phyloP scores from a whole-genome alignment of 2,113 vertebrate species.

The Nasalis larvatus region DNA sequence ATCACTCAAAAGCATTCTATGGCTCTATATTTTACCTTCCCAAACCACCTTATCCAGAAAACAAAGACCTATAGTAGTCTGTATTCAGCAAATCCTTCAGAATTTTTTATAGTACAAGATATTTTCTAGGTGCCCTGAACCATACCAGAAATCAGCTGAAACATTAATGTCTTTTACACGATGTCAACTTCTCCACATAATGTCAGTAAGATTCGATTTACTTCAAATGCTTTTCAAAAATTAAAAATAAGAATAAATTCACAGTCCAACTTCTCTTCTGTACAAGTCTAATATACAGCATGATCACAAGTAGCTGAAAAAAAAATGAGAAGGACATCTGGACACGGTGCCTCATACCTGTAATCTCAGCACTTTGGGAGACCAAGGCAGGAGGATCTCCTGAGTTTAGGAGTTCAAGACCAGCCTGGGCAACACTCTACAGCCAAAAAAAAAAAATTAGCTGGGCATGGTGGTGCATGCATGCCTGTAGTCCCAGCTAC shows the following conservation, averaged over 20 bases:
- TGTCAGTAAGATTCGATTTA: not conserved
- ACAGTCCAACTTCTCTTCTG: not conserved
- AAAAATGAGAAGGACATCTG: not conserved
- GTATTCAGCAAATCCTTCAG: not conserved
- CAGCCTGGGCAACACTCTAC: too few species aligned
- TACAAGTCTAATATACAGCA: not conserved
- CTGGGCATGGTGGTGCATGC: too few species aligned
- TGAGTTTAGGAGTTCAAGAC: too few species aligned
- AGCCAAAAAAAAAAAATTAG: too few species aligned
- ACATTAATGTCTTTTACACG: not conserved
- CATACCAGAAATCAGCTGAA: not conserved
- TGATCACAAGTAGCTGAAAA: not conserved
- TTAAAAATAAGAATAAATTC: constrained; percentile 9
- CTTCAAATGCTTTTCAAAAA: constrained; percentile 22
- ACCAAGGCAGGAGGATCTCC: too few species aligned
- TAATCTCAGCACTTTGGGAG: too few species aligned
- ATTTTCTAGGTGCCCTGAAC: not conserved
- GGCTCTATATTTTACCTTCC: not conserved
- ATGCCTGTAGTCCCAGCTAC: too few species aligned
- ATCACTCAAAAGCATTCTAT: not conserved
- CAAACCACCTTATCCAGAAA: not conserved
- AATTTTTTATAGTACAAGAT: not conserved
- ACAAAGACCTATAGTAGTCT: not conserved
- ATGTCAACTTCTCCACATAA: not conserved
- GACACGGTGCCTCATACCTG: too few species aligned